Percentiles rank a stretch among this genome's conserved stretches.
These are phyloP conservation scores for Cairina moschata DNA, from an alignment of 2,113 vertebrate species.

Conservation along the genomic window DNA sequence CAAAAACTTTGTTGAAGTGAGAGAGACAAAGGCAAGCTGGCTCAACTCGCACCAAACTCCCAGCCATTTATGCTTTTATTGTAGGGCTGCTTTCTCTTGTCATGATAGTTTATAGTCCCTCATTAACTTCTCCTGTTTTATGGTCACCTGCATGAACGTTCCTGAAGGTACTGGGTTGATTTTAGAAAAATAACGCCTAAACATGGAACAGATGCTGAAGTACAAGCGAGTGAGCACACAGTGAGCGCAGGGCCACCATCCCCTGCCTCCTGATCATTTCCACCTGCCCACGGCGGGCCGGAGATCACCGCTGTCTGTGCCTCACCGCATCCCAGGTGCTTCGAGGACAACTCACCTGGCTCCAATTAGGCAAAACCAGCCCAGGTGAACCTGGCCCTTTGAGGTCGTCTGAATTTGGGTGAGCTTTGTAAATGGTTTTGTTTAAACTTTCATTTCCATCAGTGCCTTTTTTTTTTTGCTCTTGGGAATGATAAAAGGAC, in stretches of 20 bases:
- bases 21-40: background rate
- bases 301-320: background rate
- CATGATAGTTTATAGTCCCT: background rate
- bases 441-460: background rate
- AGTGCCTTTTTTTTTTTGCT: background rate
- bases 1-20: background rate
- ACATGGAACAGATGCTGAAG: background rate
- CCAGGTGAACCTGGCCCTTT: background rate
- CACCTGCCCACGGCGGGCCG: background rate
- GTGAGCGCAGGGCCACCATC: background rate
- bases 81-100: background rate
- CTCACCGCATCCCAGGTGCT: rapidly evolving
- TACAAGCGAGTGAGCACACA: rapidly evolving
- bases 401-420: background rate
- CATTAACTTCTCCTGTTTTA: background rate
- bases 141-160: background rate
- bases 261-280: background rate
- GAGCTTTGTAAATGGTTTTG: background rate
- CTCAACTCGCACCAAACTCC: background rate
- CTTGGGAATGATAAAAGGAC: background rate
- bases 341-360: background rate
- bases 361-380: background rate
- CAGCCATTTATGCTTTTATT: background rate
- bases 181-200: background rate
- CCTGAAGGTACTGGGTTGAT: background rate